Conservation (phyloP, 2,113 vertebrate genomes). For the Pholis gunnellus region DNA sequence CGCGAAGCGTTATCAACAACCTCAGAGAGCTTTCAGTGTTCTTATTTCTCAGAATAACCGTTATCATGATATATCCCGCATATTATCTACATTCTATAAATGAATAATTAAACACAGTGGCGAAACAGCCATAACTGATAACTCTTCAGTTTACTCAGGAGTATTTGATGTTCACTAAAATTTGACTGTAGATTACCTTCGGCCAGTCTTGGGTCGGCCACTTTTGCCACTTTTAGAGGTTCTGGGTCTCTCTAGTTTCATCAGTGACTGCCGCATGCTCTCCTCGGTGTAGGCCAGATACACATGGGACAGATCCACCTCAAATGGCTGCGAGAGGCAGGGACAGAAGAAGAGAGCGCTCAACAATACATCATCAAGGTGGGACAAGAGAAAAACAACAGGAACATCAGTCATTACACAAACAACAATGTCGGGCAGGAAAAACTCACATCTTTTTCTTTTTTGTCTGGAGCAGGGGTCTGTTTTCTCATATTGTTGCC, state of each 20-base stretch:
- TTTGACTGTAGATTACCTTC: slow-evolving; percentile 85
- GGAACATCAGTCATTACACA: background rate
- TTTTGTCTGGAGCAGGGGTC: slow-evolving; percentile 94
- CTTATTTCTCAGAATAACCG: slow-evolving; percentile 67
- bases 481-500: slow-evolving; percentile 99
- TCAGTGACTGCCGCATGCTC: slow-evolving; percentile 94
- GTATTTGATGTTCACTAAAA: background rate
- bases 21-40: slow-evolving; percentile 4
- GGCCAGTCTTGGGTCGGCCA: slow-evolving; percentile 91
- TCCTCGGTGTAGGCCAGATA: slow-evolving; percentile 98
- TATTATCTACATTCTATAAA: slow-evolving; percentile 6
- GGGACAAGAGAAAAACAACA: background rate
- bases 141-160: background rate
- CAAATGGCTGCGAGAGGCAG: slow-evolving; percentile 88
- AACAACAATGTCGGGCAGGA: background rate
- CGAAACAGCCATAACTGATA: background rate
- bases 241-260: slow-evolving; percentile 94
- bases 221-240: slow-evolving; percentile 93
- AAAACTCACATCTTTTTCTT: slow-evolving; percentile 96
- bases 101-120: background rate
- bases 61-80: background rate
- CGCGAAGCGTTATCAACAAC: slow-evolving; percentile 48
- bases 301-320: slow-evolving; percentile 96
- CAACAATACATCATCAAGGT: background rate
- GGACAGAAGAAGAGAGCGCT: slow-evolving; percentile 3